These are phyloP conservation scores for Sialia sialis DNA, from an alignment of 2,113 vertebrate genomes.

Conservation along the genomic window DNA sequence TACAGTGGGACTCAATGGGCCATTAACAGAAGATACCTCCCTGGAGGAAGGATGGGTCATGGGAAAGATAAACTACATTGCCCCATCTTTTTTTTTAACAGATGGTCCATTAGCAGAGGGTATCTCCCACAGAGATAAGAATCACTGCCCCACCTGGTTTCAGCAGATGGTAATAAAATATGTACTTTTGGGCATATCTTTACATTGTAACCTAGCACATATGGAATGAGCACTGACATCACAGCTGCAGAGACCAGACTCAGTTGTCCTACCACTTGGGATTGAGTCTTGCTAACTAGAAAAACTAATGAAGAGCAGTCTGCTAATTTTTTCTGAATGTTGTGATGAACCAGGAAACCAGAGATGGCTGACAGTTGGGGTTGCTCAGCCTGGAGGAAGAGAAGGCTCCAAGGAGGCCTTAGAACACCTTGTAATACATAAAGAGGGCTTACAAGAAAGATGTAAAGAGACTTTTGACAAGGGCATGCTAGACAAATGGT, in stretches of 20 bases:
- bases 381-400: not conserved
- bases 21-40: too few species aligned
- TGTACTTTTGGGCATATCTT: too few species aligned
- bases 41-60: too few species aligned
- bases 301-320: not conserved
- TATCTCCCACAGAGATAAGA: too few species aligned
- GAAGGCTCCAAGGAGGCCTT: not conserved
- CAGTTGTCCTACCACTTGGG: not conserved
- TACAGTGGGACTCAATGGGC: too few species aligned
- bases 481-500: not conserved
- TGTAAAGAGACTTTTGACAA: not conserved
- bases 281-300: not conserved
- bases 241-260: not conserved
- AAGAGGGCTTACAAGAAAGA: not conserved
- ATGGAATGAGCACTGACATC: not conserved
- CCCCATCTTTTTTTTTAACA: too few species aligned
- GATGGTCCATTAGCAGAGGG: too few species aligned
- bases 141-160: too few species aligned
- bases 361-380: not conserved
- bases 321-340: not conserved
- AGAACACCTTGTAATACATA: not conserved
- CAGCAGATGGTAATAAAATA: too few species aligned
- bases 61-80: too few species aligned
- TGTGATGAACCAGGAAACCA: not conserved
- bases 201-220: too few species aligned